Evolutionary conservation across 2,113 vertebrate genomes (phyloP).

Genomic region (Thomomys bottae): DNA sequence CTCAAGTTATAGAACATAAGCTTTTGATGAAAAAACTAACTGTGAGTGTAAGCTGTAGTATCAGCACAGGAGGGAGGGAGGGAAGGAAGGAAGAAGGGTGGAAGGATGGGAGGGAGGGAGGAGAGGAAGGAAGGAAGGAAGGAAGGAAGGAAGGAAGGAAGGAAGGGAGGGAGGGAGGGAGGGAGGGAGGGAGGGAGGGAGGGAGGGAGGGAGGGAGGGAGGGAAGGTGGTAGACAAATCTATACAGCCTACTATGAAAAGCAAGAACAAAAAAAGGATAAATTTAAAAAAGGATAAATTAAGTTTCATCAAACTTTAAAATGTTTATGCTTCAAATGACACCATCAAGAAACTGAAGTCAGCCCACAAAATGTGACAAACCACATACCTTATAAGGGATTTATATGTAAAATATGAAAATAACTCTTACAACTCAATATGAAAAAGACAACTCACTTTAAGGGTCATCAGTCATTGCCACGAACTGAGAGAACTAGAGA

Average conservation of each 20-base stretch:
- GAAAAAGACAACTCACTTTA: slow-evolving; percentile 17
- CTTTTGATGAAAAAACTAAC: too few species aligned
- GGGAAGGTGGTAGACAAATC: too few species aligned
- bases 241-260: background rate
- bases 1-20: too few species aligned
- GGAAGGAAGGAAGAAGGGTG: too few species aligned
- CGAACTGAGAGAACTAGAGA: background rate
- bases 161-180: too few species aligned
- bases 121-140: too few species aligned
- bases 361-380: background rate
- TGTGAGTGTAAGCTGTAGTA: too few species aligned
- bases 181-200: too few species aligned
- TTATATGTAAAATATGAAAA: background rate
- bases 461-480: background rate
- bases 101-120: too few species aligned
- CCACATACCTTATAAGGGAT: background rate
- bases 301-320: background rate
- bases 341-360: slow-evolving; percentile 21
- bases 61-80: too few species aligned
- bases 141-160: too few species aligned
- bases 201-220: too few species aligned
- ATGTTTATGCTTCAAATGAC: background rate
- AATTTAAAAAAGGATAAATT: background rate
- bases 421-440: background rate
- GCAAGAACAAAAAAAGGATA: background rate